Evolutionary conservation across 2,888 invertebrate species (phyloP), one percentile per base, ranked within the genome.

Genomic region (Eristalis tenax): DNA sequence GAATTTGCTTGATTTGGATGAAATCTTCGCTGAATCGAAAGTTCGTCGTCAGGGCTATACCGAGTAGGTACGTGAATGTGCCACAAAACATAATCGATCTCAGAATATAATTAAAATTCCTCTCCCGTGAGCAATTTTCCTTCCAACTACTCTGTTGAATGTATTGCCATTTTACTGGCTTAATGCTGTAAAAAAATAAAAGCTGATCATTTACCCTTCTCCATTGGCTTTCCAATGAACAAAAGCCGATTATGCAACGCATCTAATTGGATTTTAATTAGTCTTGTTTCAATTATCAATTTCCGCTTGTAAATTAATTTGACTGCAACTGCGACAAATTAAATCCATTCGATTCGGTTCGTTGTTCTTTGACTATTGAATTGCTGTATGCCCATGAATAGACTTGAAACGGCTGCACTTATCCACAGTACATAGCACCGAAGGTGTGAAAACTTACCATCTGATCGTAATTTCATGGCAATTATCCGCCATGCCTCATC

Each of bases 401-500:
- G 3, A 38, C 11, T 2, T 38, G 50, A 50, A 50, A 6, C 50
- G 8, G n/a, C n/a, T 50, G 18, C 8, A 18, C 32, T 10, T 8
- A 1, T 8, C 10, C 32, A 10, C 10, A 4, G 50, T 38, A 15
- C 6, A 28, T 32, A 23, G 38, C 18, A 50, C 28, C 28, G 8
- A 22, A 13, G 10, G 8, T 56, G 23, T 18, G 38, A 59, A 18
- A 40, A 89, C 90, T 90, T 89, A 93, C 93, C 92, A 89, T 93
- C 93, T 32, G 92, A 92, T 56, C 91, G 90, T 61, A 93, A 87
- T 82, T 92, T 93, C 57, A 91, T 89, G 0, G 93, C 92, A 77
- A 93, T 92, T 40, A 91, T 89, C 56, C 91, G 91, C 93, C 93
- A 93, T 35, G 93, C 93, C 70, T 92, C 92, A 77, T 93, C 93